Evolutionary conservation across 2,113 vertebrate species (phyloP).

Genomic region (Poeciliopsis turrubarensis): DNA sequence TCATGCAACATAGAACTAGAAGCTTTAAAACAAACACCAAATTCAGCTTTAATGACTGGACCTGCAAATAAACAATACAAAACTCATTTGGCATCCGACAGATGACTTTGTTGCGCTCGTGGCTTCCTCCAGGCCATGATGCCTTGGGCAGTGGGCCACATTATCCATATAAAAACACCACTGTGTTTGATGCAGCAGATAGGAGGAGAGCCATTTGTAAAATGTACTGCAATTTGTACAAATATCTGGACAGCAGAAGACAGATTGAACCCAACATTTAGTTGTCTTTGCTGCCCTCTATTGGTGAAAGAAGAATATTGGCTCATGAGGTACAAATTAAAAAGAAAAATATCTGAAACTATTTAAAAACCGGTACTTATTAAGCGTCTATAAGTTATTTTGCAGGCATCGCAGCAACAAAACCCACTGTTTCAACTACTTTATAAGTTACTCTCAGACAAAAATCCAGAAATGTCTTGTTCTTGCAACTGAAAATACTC

Average conservation of each 20-base stretch:
- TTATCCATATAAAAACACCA: not conserved
- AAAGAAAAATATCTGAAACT: no score
- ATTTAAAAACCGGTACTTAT: no score
- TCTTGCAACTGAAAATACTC: not conserved
- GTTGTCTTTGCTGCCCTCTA: slow-evolving; percentile 67
- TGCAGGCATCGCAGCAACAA: no score
- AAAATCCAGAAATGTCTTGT: not conserved
- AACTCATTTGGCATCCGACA: not conserved
- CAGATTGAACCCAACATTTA: not conserved
- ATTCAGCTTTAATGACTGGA: not conserved
- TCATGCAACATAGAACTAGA: not conserved
- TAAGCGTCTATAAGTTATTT: no score
- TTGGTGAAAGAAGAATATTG: slow-evolving; percentile 12
- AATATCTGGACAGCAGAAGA: not conserved
- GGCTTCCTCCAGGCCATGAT: not conserved
- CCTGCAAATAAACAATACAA: not conserved
- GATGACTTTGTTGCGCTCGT: not conserved
- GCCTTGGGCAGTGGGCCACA: not conserved
- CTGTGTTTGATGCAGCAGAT: no score
- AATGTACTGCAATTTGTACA: not conserved
- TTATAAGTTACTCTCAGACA: not conserved
- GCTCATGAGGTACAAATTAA: not conserved
- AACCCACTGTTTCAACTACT: no score
- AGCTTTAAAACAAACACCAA: not conserved
- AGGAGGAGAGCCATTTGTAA: no score